Conservation (phyloP, 1,140 invertebrate species). For the Aculops lycopersici region DNA sequence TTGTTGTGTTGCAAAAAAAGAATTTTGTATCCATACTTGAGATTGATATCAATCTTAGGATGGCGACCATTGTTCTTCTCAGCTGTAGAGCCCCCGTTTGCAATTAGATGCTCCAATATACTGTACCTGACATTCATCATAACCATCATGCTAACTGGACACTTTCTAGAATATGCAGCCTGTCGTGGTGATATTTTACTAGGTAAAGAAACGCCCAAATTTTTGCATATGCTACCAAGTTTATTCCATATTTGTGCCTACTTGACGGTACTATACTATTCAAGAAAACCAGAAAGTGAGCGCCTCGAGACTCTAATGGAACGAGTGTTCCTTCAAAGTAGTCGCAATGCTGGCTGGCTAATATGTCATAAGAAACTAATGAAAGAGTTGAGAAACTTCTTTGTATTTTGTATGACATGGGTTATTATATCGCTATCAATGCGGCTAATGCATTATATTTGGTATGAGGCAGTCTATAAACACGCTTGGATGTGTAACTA, state of each 20-base stretch:
- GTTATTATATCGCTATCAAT: slow-evolving; percentile 1
- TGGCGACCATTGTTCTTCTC: slow-evolving; percentile 9
- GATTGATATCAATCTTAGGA: slow-evolving; percentile 6
- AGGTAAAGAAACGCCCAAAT: background rate
- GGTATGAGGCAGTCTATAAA: background rate
- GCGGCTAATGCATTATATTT: slow-evolving; percentile 5
- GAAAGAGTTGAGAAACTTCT: slow-evolving; percentile 4
- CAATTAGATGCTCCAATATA: slow-evolving; percentile 4
- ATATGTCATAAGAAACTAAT: slow-evolving; percentile 2
- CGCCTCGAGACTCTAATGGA: slow-evolving; percentile 9
- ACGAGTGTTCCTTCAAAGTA: slow-evolving; percentile 5
- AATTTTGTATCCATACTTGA: slow-evolving; percentile 7
- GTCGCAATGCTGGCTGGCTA: slow-evolving; percentile 1
- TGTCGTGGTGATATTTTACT: slow-evolving; percentile 3
- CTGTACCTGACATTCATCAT: slow-evolving; percentile 4
- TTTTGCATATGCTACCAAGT: slow-evolving; percentile 6
- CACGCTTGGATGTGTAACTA: background rate
- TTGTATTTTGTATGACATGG: slow-evolving; percentile 3
- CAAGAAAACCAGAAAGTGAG: slow-evolving; percentile 8
- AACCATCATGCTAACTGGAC: slow-evolving; percentile 5
- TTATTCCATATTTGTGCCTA: slow-evolving; percentile 8
- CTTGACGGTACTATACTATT: slow-evolving; percentile 4
- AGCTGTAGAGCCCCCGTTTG: background rate
- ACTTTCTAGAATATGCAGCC: slow-evolving; percentile 9
- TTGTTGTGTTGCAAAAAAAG: slow-evolving; percentile 7